phyloP scores from a whole-genome alignment of 2,113 vertebrate genomes.

The Cyprinodon tularosa region DNA sequence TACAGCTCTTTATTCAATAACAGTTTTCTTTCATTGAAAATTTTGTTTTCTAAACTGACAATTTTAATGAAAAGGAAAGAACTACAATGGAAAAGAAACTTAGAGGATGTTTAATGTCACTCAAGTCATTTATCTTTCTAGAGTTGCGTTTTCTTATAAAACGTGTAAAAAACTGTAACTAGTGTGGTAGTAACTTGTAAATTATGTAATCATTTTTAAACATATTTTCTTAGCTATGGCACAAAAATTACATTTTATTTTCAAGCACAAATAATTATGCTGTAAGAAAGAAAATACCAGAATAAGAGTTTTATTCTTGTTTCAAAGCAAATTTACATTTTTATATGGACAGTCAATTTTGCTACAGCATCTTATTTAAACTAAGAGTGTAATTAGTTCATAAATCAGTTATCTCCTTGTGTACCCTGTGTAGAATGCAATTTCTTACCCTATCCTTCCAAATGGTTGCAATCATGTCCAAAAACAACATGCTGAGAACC shows the following conservation, averaged over 20 bases:
- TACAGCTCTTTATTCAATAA: conserved; percentile 36
- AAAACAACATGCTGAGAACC: too few species aligned
- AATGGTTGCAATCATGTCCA: too few species aligned
- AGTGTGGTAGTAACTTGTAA: too few species aligned
- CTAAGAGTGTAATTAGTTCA: neutral
- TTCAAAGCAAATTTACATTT: neutral
- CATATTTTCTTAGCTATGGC: too few species aligned
- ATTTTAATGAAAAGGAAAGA: conserved; percentile 24
- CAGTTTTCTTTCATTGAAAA: conserved; percentile 35
- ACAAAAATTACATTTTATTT: too few species aligned
- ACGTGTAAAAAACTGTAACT: too few species aligned
- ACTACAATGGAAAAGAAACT: conserved; percentile 12
- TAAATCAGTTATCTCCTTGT: neutral
- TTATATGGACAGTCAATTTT: neutral
- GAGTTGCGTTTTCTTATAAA: neutral
- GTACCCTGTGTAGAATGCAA: neutral
- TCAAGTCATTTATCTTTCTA: conserved; percentile 35
- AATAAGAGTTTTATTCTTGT: neutral
- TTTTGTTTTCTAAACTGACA: conserved; percentile 31
- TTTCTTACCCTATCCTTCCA: too few species aligned
- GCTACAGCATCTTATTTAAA: neutral
- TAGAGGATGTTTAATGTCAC: conserved; percentile 30
- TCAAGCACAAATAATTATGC: conserved; percentile 27
- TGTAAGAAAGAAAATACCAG: conserved; percentile 32
- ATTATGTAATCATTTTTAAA: too few species aligned